Evolutionary conservation across 1,140 invertebrate species (phyloP), one percentile per base, ranked within the genome.

Genomic region (Hyposmocoma kahamanoa): DNA sequence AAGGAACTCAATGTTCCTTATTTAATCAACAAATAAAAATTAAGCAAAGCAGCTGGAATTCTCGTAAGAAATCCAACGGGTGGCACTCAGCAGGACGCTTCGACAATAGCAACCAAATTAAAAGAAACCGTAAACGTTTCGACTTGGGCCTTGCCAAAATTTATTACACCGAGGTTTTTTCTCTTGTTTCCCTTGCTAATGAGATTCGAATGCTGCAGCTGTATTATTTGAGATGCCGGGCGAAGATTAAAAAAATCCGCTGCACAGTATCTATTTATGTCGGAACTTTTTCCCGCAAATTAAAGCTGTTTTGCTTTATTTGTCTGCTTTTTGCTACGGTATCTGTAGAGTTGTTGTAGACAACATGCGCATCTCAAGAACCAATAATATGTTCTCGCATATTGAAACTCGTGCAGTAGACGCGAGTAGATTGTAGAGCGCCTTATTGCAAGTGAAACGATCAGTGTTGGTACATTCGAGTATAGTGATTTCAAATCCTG

Each of bases 71-170:
- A 75, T 71, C 63, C 68, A 58, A 68, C 71, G 64, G 67, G 67
- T 62, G 69, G 64, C 59, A 57, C 81, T 57, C 80, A 69, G 77
- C 81, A 75, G 75, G 79, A 72, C 59, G 75, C 68, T 71, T 58
- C 63, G 66, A 83, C 79, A 83, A 84, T 84, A 63, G 72, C 69
- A 72, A 76, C 79, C 76, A 80, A 83, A 84, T 84, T 84, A 83
- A 84, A 84, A 77, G 73, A 67, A 81, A 80, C 78, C 69, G 72
- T 81, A 84, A 84, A 77, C 65, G 74, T 74, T 78, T 76, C 68
- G 68, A 74, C 74, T 83, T 79, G 72, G 75, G 71, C 68, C 68
- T 71, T 74, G 82, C 82, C 74, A 77, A 71, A 85, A 85, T 85
- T 85, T 85, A 85, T 85, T 79, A 66, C 76, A 66, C 56, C 49